These are phyloP conservation scores for Madoqua kirkii DNA, from an alignment of 2,113 vertebrate species.

Conservation along the genomic window DNA sequence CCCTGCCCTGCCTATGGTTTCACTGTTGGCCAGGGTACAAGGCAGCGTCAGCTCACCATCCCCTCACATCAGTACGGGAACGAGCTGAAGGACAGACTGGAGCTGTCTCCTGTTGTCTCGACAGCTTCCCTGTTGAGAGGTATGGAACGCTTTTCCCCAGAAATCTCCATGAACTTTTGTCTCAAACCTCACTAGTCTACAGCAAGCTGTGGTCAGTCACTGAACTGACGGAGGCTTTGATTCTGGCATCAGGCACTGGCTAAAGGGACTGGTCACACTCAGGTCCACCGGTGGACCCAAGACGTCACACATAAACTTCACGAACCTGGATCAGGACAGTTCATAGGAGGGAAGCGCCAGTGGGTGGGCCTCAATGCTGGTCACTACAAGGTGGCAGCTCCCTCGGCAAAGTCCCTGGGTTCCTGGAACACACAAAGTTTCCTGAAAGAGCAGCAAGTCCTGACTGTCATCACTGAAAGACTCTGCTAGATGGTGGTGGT, in stretches of 20 bases:
- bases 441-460: background rate
- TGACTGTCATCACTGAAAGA: no score
- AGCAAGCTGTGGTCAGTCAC: background rate
- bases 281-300: background rate
- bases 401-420: no score
- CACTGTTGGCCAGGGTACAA: background rate
- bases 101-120: background rate
- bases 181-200: background rate
- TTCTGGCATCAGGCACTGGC: background rate
- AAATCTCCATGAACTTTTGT: background rate
- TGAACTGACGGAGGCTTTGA: background rate
- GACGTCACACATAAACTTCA: background rate
- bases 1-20: background rate
- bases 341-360: background rate
- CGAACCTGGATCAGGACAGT: background rate
- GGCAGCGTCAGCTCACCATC: rapidly evolving
- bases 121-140: background rate
- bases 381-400: no score
- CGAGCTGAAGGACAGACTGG: background rate
- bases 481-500: background rate
- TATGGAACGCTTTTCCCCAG: background rate
- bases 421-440: background rate
- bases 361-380: no score
- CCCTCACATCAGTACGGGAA: background rate
- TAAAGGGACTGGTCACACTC: no score